Evolutionary conservation across 2,888 invertebrate species (phyloP).

Genomic region (Frankliniella fusca): DNA sequence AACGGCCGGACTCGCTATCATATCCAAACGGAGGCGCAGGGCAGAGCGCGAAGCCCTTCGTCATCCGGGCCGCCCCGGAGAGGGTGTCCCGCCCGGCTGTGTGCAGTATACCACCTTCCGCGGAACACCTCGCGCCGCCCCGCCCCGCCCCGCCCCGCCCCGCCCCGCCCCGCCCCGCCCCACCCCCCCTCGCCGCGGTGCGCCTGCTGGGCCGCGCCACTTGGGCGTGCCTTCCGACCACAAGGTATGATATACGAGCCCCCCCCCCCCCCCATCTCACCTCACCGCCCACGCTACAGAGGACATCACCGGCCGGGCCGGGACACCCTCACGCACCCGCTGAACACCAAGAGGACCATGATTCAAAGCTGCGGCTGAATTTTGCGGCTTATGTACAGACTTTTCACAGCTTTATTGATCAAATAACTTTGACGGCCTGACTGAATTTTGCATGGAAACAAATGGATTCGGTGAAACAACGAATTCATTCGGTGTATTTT

Average conservation of each 20-base stretch:
- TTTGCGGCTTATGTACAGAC: no score
- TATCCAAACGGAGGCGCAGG: neutral
- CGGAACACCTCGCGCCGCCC: neutral
- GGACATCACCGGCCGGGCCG: neutral
- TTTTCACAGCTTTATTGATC: no score
- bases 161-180: neutral
- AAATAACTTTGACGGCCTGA: no score
- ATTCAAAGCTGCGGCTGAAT: no score
- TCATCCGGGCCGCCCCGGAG: neutral
- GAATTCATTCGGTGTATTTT: no score
- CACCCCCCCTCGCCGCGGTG: neutral
- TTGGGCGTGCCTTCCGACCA: neutral
- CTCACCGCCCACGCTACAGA: neutral
- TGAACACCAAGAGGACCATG: no score
- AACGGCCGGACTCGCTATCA: neutral
- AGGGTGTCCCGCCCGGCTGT: neutral
- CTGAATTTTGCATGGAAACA: no score
- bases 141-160: neutral
- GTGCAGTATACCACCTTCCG: neutral
- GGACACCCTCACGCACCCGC: neutral
- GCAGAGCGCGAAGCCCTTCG: neutral
- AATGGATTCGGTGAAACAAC: no score
- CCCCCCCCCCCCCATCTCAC: neutral
- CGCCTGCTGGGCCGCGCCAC: slow-evolving; percentile 17
- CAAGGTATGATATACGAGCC: slow-evolving; percentile 20